Base-by-base conservation (phyloP, 2,113 vertebrate species). In the Chloebia gouldiae region DNA sequence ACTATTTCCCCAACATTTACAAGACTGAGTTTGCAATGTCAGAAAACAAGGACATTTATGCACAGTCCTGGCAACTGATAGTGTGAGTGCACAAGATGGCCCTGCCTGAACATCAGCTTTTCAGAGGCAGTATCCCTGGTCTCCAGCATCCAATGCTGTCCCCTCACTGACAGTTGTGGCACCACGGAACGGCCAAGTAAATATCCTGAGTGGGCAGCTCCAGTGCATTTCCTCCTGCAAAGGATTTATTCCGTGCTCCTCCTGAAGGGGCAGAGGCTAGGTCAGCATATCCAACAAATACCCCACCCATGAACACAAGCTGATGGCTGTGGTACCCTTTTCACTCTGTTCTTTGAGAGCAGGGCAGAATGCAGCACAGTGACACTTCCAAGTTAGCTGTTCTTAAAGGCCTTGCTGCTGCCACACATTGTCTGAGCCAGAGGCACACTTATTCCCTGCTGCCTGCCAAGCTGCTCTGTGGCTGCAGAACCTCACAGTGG, bases 191-290 rank as follows among this genome's bases (percentile, higher is more conserved):
- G 0, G 82, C 91, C 92, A 90, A 90, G 47, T 90, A 76, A 77
- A 64, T 22, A 84, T 79, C 79, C 90, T 72, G 88, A 95, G 92
- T 57, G 81, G 81, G 94, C 94, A 95, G 71, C 81, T 92, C 79
- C 92, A 90, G 87, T 65, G 90, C 88, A 71, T 90, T 88, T 70
- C 37, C 69, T 63, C 49, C 57, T 3, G 7, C 56, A 81, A 56
- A 78, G 61, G 76, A 83, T 83, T 90, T 92, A 93, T 75, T 92
- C 64, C 42, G 56, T 3, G 37, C 82, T 95, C 75, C 85, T 94
- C 42, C 93, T 88, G 88, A 96, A 96, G 95, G 80, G 93, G 50
- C 93, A 96, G 77, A 94, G 93, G 95, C 96, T 96, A 94, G 95
- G 92, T 95, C 64, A 88, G 90, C 65, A 90, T 22, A 64, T 75